phyloP scores from a whole-genome alignment of 2,113 vertebrate genomes.

The Mastomys coucha region DNA sequence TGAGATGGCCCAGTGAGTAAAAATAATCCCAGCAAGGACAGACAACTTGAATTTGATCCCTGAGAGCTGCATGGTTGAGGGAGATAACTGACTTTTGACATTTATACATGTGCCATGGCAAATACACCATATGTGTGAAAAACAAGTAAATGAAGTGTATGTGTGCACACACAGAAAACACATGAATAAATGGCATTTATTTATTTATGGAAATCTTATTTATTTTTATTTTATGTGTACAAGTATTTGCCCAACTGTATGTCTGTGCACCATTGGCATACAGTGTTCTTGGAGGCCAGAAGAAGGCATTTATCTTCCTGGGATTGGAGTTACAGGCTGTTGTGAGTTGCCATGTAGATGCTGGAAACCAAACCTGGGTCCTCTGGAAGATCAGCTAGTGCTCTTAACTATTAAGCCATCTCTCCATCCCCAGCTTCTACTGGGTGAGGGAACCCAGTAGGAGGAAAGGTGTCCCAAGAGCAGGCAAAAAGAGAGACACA shows the following conservation, averaged over 20 bases:
- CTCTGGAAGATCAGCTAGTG: neutral
- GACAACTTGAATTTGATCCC: neutral
- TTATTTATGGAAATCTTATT: neutral
- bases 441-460: no score
- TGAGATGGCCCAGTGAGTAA: neutral
- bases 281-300: neutral
- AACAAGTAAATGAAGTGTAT: neutral
- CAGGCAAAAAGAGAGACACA: no score
- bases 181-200: neutral
- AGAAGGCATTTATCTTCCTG: neutral
- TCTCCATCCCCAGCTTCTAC: neutral
- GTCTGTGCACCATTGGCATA: neutral
- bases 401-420: neutral
- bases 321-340: neutral
- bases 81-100: neutral
- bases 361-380: neutral
- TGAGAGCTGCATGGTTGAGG: neutral
- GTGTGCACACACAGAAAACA: neutral
- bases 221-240: neutral
- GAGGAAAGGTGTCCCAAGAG: no score
- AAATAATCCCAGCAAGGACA: neutral
- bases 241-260: neutral
- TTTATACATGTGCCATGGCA: neutral
- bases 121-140: neutral
- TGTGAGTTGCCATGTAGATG: neutral